Evolutionary conservation across 30 jellyfish, hydroid and myxozoan genomes (phyloP).

Genomic region (Catostylus mosaicus): DNA sequence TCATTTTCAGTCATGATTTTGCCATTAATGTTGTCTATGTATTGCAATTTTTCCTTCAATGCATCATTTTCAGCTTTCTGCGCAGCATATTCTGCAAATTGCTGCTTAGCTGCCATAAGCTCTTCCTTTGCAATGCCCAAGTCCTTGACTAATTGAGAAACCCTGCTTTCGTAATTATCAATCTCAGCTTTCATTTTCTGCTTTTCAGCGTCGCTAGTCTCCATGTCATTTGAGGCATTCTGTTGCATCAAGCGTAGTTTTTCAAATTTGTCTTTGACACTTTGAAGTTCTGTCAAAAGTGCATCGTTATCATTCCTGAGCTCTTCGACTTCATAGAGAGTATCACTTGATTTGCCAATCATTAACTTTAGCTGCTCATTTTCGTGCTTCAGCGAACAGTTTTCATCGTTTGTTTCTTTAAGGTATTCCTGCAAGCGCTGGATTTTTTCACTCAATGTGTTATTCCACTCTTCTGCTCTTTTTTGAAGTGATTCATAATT

Average conservation of each 20-base stretch:
- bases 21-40: background rate
- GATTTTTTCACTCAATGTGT: constrained; percentile 16
- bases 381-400: background rate
- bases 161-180: background rate
- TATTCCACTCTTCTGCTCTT: constrained; percentile 40
- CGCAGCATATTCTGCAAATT: background rate
- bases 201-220: background rate
- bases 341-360: background rate
- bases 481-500: constrained; percentile 17
- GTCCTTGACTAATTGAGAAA: background rate
- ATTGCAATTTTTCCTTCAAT: background rate
- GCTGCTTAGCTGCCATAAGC: background rate
- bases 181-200: background rate
- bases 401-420: background rate
- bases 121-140: background rate
- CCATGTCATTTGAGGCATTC: background rate
- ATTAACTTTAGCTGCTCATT: background rate
- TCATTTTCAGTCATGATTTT: background rate
- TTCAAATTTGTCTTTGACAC: too few relatives aligned
- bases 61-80: background rate
- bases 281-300: background rate
- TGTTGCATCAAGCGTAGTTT: too few relatives aligned
- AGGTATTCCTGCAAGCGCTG: constrained; percentile 15
- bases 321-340: background rate
- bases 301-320: background rate